Evolutionary conservation across 2,888 invertebrate genomes (phyloP), one percentile per base, ranked within the genome.

Genomic region (Polydesmus complanatus): DNA sequence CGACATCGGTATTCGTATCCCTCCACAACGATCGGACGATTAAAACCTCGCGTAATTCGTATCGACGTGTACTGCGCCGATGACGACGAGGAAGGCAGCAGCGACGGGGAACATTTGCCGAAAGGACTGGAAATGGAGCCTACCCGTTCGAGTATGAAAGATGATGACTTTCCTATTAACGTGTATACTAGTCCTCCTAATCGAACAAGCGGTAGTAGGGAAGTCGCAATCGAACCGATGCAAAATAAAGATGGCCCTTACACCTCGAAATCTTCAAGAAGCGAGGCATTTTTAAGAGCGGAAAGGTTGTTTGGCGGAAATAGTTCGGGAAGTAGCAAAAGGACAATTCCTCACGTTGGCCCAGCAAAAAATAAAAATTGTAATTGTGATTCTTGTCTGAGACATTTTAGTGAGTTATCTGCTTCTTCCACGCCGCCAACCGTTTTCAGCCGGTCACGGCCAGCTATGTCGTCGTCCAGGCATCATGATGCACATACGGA

Each of bases 21-120:
- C 18, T 47, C 57, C 2, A 18, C 23, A 3, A 3, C 55, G 1
- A 23, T 49, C 18, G 22, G 23, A 19, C 47, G 25, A 26, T 26
- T 53, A 19, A 48, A 57, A 68, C 80, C 81, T 14, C 78, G 84
- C 61, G 84, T 84, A 0, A 83, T 85, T 27, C 85, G 85, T 69
- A 85, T 85, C 58, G 85, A 85, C 72, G 85, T 85, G 2, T 85
- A 85, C 68, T 85, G 85, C 69, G 84, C 84, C 0, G 84, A 83
- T 1, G 66, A 64, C 26, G 66, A 66, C 18, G 73, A 74, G 50
- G 74, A 72, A 53, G 14, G 5, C 14, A 37, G 37, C 14, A 67
- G 66, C 26, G 70, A 70, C 60, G 68, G 67, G 54, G 75, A 76
- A 62, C 69, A 72, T 61, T 61, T 63, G 3, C 51, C 60, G 22